Conservation (phyloP, 1,140 invertebrate genomes). For the Helicorthomorpha holstii region DNA sequence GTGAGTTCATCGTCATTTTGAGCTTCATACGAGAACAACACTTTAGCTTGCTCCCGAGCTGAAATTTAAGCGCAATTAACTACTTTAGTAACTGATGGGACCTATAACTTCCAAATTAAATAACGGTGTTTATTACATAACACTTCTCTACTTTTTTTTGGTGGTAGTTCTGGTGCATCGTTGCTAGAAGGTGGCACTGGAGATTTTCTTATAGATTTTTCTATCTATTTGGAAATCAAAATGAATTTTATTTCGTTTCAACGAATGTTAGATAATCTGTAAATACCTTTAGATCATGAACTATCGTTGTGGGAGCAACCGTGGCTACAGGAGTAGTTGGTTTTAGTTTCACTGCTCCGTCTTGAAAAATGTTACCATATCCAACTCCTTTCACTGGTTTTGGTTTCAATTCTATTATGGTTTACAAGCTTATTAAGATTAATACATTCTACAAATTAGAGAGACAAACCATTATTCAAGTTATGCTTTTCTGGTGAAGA, state of each 20-base stretch:
- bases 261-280: no score
- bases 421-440: neutral
- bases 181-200: constrained; percentile 4
- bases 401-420: constrained; percentile 7
- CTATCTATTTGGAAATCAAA: neutral
- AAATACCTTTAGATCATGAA: no score
- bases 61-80: constrained; percentile 12
- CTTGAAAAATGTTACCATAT: constrained; percentile 11
- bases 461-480: neutral
- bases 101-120: neutral
- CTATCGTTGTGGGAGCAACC: no score
- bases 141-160: constrained; percentile 27
- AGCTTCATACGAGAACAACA: constrained; percentile 74
- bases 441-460: neutral
- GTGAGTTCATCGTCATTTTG: constrained; percentile 87
- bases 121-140: constrained; percentile 8
- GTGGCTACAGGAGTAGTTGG: neutral
- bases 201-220: neutral
- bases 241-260: no score
- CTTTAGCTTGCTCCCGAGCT: constrained; percentile 57
- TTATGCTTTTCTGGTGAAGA: neutral
- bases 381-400: constrained; percentile 11
- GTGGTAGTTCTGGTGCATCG: constrained; percentile 27
- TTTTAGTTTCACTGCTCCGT: constrained; percentile 1
- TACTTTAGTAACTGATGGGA: neutral